Evolutionary conservation across 2,888 invertebrate species (phyloP), one percentile per base, ranked within the genome.

Genomic region (Lasioglossum villosulum): DNA sequence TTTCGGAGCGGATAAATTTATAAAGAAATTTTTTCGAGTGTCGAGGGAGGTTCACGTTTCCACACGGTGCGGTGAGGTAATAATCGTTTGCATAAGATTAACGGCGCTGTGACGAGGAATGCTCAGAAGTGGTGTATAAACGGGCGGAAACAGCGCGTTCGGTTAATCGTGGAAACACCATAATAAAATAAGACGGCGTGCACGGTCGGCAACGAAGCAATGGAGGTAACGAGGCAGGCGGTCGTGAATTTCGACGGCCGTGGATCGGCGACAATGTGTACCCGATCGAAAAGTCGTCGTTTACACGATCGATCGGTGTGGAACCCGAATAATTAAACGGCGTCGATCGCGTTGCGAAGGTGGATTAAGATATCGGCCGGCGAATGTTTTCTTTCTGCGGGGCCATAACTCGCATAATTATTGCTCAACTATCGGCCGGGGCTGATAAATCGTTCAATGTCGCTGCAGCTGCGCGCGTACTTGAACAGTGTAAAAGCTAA

Each of bases 361-460:
- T 71, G 76, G 78, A 86, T 87, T 87, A 78, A 87, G 86, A 86
- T 83, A 86, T 80, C 70, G 39, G 27, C 27, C 23, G 68, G 16
- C 42, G 59, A 71, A 73, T 80, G 81, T 80, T 83, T 75, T 42
- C 83, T 70, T 42, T 34, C 71, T n/a, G 52, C 27, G 45, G 37
- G 27, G n/a, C 73, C 82, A 86, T 86, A 83, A 77, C 70, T 42
- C 34, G 59, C 56, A 59, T 77, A 83, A 86, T 86, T 80, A 86
- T 86, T 86, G 76, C 48, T 66, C 76, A 66, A 78, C 76, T 80
- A 83, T 78, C 23, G 79, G 82, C 5, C 10, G 52, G 27, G 23
- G 2, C 30, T 75, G 86, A 83, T 86, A 86, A 86, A 86, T 86
- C 83, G 78, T 71, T 83, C 80, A 72, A 77, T 75, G 70, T 75